Conservation (phyloP, 2,797 vertebrate genomes). For the Anguilla anguilla region DNA sequence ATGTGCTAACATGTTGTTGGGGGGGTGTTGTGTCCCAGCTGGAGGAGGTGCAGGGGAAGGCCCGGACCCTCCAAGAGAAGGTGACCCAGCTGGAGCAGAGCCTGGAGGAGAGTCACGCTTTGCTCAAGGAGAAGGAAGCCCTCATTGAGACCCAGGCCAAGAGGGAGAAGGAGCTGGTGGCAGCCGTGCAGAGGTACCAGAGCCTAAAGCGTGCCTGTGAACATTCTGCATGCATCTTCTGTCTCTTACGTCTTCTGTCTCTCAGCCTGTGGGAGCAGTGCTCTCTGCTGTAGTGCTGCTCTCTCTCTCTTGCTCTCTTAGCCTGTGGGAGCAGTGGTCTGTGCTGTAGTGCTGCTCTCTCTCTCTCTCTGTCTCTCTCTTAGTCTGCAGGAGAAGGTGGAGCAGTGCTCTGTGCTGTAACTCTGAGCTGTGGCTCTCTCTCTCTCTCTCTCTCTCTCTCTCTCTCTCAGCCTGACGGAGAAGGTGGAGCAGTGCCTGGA, state of each 20-base stretch:
- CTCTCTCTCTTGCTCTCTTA: background rate
- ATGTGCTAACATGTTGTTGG: constrained; percentile 15
- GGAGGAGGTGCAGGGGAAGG: constrained; percentile 72
- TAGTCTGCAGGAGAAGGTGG: background rate
- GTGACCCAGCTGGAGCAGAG: constrained; percentile 80
- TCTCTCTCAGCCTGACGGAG: constrained; percentile 79
- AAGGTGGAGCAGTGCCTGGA: constrained; percentile 93
- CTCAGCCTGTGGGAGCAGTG: background rate
- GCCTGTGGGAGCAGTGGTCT: background rate
- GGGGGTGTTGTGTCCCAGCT: constrained; percentile 54
- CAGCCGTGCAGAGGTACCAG: constrained; percentile 87
- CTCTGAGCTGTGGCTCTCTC: background rate
- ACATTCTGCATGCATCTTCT: background rate
- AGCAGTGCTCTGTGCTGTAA: too few relatives aligned
- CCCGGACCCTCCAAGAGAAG: constrained; percentile 73
- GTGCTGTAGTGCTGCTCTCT: background rate
- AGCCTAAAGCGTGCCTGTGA: background rate
- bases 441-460: background rate
- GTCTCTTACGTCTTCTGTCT: background rate
- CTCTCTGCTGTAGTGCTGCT: background rate
- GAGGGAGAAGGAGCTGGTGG: constrained; percentile 88
- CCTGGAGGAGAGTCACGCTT: constrained; percentile 63
- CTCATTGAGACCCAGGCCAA: constrained; percentile 80
- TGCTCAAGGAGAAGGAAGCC: constrained; percentile 76
- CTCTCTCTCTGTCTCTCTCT: background rate